Percentiles rank a stretch among this genome's conserved stretches.
phyloP scores from a whole-genome alignment of 2,888 invertebrate species.

The Spilosoma lubricipeda region DNA sequence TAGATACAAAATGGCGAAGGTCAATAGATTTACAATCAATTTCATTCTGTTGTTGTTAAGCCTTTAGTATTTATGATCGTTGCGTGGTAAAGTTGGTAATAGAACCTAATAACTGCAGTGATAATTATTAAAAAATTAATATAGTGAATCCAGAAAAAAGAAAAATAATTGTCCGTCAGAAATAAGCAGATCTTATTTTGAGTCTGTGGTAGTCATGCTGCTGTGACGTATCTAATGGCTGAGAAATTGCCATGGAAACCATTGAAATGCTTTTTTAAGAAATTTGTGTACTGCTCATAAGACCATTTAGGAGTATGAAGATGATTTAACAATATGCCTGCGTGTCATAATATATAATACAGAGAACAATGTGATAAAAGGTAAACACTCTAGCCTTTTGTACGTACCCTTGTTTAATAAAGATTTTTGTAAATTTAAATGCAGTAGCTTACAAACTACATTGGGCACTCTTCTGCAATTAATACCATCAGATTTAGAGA shows the following conservation, averaged over 20 bases:
- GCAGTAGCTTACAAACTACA: too few species aligned
- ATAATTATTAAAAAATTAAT: too few species aligned
- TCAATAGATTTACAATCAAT: slow-evolving; percentile 8
- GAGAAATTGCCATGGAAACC: slow-evolving; percentile 26
- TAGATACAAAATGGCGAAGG: slow-evolving; percentile 28
- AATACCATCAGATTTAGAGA: neutral
- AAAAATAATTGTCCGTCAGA: slow-evolving; percentile 15
- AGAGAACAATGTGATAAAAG: neutral
- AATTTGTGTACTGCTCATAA: slow-evolving; percentile 18
- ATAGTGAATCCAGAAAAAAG: neutral
- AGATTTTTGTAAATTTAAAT: neutral
- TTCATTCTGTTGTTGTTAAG: slow-evolving; percentile 1
- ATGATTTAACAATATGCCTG: slow-evolving; percentile 23
- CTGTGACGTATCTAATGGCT: slow-evolving; percentile 28
- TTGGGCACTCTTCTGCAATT: neutral
- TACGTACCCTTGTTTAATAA: neutral
- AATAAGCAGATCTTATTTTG: slow-evolving; percentile 30
- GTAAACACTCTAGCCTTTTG: neutral
- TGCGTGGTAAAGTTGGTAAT: neutral
- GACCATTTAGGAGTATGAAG: slow-evolving; percentile 12
- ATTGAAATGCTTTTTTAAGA: slow-evolving; percentile 25
- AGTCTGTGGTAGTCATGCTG: slow-evolving; percentile 32
- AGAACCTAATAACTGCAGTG: neutral
- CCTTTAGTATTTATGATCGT: neutral
- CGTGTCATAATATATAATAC: neutral